Base-by-base conservation (phyloP, 2,888 invertebrate genomes). In the Mimas tiliae region DNA sequence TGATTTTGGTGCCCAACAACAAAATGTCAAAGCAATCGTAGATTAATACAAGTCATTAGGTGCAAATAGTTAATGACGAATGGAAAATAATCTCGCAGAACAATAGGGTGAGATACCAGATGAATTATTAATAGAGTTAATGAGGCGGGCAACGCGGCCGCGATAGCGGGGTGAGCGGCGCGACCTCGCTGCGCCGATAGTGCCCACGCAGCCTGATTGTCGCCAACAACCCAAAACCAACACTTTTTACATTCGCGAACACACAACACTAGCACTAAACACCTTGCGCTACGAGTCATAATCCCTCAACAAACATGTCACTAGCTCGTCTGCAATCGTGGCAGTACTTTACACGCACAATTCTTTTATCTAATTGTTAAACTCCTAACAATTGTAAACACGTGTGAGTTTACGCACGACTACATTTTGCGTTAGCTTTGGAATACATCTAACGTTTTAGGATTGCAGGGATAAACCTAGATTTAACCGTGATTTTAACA, bases 131-230 rank as follows among this genome's bases (percentile, higher is more conserved):
- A 90, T 91, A 90, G 87, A 85, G 88, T 80, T 89, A 91, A 90
- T 88, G 88, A 89, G 89, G 82, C 87, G 82, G 80, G 80, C 79
- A 77, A 75, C 79, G 79, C 79, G 77, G 76, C 74, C 76, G 79
- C 79, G 91, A 89, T 91, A 90, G 88, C 83, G 83, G 92, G 92
- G 92, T 91, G 91, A 91, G 88, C 90, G 87, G 84, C 75, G 84
- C 89, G 91, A 91, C 91, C 92, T 91, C 89, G 88, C 80, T 77
- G 72, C 74, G 67, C 69, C 74, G 91, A 91, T 91, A 91, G 87
- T 81, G 89, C 93, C 93, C 92, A 91, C 93, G 93, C 92, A 93
- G 93, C 89, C 93, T 83, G 91, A 88, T 90, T 91, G 93, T 92
- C 93, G 91, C 93, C 93, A 83, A 76, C 85, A 74, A 83, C 76